Base-by-base conservation (phyloP, 2,888 invertebrate species). In the Barypeithes pellucidus region DNA sequence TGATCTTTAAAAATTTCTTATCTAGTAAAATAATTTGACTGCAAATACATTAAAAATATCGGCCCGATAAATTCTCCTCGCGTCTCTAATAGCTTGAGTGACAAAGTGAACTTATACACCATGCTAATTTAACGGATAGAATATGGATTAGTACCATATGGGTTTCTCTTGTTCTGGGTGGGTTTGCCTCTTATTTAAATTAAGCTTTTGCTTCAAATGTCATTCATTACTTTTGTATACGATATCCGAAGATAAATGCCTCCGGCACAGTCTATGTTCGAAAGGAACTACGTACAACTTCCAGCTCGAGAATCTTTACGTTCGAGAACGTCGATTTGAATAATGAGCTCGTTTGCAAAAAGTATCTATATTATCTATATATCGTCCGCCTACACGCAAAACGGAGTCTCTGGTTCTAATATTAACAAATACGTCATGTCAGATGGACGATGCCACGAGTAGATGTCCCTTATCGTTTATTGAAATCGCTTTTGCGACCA, bases 101-200 rank as follows among this genome's bases (percentile, higher is more conserved):
- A 50, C 63, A 63, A 63, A 47, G 24, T 63, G 36, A 29, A 47
- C 7, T 20, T 18, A 63, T 63, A 36, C 36, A 33, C 29, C 33
- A 67, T 59, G 59, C 59, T 67, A 67, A 67, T 67, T 67, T 57
- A 45, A 59, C 12, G 20, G 45, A 18, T 59, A 22, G 67, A 67
- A 67, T 67, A 59, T 67, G 59, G 43, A 67, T 67, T 67, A 67
- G 59, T 47, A 47, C 59, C 59, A 54, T 67, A 67, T 59, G 67
- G 67, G 67, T 59, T 67, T 59, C 59, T 59, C 59, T 20, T 59
- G 67, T 59, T 67, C 59, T 39, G 59, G 67, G 67, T 67, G 67
- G 67, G 67, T 59, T 67, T 41, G 39, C 57, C 20, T 20, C 18
- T 8, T 39, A 50, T 45, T 65, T 54, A 66, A 43, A 39, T 57